A percentile compares a stretch with the other conserved stretches of the same genome.
Conservation (phyloP, 2,888 invertebrate species). For the Caenorhabditis sp. region DNA sequence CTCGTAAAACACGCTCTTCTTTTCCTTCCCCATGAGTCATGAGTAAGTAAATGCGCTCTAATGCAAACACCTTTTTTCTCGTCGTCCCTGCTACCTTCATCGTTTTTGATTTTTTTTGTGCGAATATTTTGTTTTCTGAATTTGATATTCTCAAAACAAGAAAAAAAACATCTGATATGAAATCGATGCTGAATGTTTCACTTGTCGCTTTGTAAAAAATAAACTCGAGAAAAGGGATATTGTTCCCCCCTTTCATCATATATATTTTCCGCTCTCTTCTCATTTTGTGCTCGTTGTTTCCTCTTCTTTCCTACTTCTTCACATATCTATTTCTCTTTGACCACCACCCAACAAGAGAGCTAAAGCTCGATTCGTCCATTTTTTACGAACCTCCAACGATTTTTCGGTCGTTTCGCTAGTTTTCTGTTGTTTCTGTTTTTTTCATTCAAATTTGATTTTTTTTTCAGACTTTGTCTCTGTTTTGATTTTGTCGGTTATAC, state of each 20-base stretch:
- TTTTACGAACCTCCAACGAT: slow-evolving; percentile 1
- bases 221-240: background rate
- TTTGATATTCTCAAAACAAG: background rate
- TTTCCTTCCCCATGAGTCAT: background rate
- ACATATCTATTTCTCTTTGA: background rate
- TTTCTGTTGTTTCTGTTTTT: background rate
- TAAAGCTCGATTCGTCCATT: slow-evolving; percentile 5
- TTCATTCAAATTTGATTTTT: background rate
- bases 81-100: background rate
- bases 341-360: background rate
- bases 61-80: background rate
- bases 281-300: background rate
- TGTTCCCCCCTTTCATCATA: background rate
- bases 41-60: background rate
- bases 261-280: background rate
- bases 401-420: background rate
- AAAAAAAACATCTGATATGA: background rate
- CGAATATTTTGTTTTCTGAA: background rate
- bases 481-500: background rate
- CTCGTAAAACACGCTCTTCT: too few relatives aligned
- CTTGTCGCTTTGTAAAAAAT: background rate
- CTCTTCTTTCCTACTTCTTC: background rate
- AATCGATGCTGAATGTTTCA: background rate
- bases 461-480: background rate
- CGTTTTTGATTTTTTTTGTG: background rate